phyloP scores from a whole-genome alignment of 2,888 invertebrate species.

The Trichopoda pennipes region DNA sequence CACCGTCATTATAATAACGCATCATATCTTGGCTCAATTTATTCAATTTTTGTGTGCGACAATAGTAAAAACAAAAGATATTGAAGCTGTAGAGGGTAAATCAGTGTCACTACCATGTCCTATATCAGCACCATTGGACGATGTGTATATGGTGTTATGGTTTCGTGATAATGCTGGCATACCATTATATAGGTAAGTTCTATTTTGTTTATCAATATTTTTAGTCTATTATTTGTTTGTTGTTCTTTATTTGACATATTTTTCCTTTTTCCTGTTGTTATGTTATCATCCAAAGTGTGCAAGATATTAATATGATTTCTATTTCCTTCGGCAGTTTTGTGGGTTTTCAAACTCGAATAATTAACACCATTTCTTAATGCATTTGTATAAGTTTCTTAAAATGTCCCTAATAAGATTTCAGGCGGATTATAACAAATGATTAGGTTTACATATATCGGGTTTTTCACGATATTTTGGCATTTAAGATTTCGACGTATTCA shows the following conservation, averaged over 20 bases:
- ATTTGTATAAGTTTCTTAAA: too few species aligned
- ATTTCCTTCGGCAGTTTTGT: background rate
- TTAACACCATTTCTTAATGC: too few species aligned
- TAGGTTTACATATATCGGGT: too few species aligned
- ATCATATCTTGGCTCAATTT: background rate
- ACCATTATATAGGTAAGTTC: constrained; percentile 87
- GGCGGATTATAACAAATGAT: too few species aligned
- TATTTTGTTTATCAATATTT: constrained; percentile 34
- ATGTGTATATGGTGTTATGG: constrained; percentile 96
- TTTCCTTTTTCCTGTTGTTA: background rate
- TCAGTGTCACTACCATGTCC: constrained; percentile 93
- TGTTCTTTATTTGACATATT: constrained; percentile 16
- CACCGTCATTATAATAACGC: constrained; percentile 2
- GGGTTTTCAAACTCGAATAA: background rate
- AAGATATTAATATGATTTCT: too few species aligned
- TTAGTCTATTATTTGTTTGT: constrained; percentile 1
- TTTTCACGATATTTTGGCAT: too few species aligned
- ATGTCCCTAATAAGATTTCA: too few species aligned
- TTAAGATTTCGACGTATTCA: too few species aligned
- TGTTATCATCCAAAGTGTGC: background rate
- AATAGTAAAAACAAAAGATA: constrained; percentile 87
- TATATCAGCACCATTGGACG: constrained; percentile 91
- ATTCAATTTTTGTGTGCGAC: background rate
- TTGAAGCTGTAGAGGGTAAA: constrained; percentile 93
- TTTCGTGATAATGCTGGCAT: constrained; percentile 93